Evolutionary conservation across 1,140 invertebrate species (phyloP).

Genomic region (Drosophila simulans): DNA sequence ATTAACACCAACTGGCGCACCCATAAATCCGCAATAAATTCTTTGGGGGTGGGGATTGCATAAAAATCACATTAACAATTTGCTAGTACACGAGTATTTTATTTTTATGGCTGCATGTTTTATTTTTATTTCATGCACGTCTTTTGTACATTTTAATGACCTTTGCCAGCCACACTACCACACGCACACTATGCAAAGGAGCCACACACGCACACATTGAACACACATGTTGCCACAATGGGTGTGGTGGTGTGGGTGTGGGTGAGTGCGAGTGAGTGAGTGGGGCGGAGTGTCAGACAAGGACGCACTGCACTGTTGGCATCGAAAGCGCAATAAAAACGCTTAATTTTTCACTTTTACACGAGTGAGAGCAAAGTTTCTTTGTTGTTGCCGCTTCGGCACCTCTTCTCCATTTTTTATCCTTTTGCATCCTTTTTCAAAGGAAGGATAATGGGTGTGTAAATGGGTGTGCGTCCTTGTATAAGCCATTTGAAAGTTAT

Average conservation of each 20-base stretch:
- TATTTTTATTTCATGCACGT: constrained; percentile 81
- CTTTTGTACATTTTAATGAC: constrained; percentile 67
- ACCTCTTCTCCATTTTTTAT: neutral
- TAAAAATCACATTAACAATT: constrained; percentile 84
- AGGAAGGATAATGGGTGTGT: constrained; percentile 22
- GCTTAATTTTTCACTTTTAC: constrained; percentile 83
- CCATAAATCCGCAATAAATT: constrained; percentile 73
- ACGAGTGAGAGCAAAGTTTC: constrained; percentile 56
- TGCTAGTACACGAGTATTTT: constrained; percentile 81
- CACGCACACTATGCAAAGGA: constrained; percentile 24
- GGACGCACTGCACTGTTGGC: constrained; percentile 54
- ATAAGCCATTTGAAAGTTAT: constrained; percentile 76
- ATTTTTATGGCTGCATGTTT: constrained; percentile 82
- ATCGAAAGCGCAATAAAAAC: constrained; percentile 81
- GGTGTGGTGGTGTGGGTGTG: neutral
- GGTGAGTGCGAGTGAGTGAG: constrained; percentile 4
- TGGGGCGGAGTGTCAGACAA: constrained; percentile 16
- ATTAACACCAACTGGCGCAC: constrained; percentile 71
- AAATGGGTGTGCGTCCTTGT: constrained; percentile 26
- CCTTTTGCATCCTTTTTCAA: neutral
- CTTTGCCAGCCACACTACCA: constrained; percentile 11
- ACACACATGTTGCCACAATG: constrained; percentile 71
- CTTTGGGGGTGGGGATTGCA: constrained; percentile 55
- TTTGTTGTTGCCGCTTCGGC: constrained; percentile 18
- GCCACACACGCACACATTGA: constrained; percentile 41